Evolutionary conservation across 2,797 vertebrate species (phyloP).

Genomic region (Catharus ustulatus): DNA sequence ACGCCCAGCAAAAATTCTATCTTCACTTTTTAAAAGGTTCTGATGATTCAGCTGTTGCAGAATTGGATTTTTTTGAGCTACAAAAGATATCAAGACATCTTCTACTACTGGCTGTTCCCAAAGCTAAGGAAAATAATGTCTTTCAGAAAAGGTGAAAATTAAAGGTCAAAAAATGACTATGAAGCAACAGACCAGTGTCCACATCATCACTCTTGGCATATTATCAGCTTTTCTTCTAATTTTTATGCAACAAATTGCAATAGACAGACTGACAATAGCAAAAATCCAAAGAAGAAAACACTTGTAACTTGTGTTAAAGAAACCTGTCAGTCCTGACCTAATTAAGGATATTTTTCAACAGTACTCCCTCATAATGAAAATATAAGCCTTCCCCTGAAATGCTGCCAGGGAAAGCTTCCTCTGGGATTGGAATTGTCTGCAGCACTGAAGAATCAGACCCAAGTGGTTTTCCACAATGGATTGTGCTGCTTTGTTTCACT

Average conservation of each 20-base stretch:
- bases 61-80: background rate
- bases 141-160: background rate
- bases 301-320: background rate
- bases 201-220: background rate
- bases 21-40: background rate
- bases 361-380: background rate
- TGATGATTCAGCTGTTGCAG: background rate
- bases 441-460: background rate
- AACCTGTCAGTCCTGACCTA: background rate
- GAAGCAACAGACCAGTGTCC: background rate
- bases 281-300: background rate
- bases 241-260: background rate
- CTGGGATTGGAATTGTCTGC: background rate
- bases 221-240: background rate
- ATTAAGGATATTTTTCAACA: background rate
- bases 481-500: background rate
- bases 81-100: background rate
- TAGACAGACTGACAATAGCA: background rate
- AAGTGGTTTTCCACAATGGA: background rate
- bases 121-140: background rate
- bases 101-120: background rate
- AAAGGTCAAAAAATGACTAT: background rate
- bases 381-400: background rate
- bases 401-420: background rate
- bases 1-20: background rate